Conservation (phyloP, 2,113 vertebrate species). For the Heteronetta atricapilla region DNA sequence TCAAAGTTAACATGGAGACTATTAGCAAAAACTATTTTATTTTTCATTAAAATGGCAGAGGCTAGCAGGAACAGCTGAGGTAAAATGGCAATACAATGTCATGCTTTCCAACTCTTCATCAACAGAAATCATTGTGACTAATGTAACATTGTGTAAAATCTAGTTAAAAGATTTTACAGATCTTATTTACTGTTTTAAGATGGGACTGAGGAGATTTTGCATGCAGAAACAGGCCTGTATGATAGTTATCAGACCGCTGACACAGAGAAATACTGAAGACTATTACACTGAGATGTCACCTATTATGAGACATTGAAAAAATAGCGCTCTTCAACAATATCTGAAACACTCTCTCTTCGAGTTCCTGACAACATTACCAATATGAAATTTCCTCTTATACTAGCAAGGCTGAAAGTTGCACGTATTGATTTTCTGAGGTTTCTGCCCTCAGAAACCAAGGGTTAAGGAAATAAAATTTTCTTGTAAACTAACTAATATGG, state of each 20-base stretch:
- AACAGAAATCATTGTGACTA: neutral
- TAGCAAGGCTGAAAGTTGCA: neutral
- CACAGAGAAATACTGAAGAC: neutral
- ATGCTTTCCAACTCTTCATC: neutral
- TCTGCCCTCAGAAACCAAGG: neutral
- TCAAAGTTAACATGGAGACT: neutral
- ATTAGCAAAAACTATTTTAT: neutral
- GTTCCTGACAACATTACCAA: neutral
- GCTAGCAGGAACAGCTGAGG: neutral
- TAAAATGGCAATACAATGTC: neutral
- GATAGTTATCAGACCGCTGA: neutral
- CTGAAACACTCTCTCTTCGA: neutral
- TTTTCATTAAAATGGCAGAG: neutral
- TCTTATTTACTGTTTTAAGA: neutral
- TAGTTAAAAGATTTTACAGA: neutral
- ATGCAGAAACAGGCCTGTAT: neutral
- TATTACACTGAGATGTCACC: neutral
- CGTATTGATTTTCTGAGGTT: neutral
- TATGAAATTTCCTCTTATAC: neutral
- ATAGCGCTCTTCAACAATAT: neutral
- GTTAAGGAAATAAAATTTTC: neutral
- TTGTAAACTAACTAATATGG: neutral
- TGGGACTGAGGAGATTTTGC: neutral
- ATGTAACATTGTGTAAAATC: neutral
- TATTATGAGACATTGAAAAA: neutral